phyloP scores from a whole-genome alignment of 1,140 invertebrate species.

The Heliconius hewitsoni region DNA sequence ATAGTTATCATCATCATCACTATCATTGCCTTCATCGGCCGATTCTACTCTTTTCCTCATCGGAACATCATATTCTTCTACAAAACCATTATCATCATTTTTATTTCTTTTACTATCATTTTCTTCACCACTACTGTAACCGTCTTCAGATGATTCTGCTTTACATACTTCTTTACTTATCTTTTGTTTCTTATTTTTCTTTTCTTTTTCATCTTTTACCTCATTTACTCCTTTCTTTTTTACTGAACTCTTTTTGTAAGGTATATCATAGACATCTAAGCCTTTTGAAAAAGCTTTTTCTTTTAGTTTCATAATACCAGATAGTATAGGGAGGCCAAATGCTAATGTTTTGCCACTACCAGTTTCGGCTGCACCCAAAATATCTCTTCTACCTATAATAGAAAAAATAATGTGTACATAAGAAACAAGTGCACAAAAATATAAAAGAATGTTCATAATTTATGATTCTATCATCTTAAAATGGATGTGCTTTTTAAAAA shows the following conservation, averaged over 20 bases:
- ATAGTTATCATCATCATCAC: slow-evolving; percentile 70
- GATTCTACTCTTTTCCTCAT: slow-evolving; percentile 53
- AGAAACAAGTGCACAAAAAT: not conserved
- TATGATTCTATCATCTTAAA: too few species aligned
- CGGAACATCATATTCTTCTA: slow-evolving; percentile 64
- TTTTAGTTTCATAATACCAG: slow-evolving; percentile 90
- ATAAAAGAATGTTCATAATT: not conserved
- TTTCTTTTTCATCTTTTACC: slow-evolving; percentile 53
- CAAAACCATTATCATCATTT: slow-evolving; percentile 47
- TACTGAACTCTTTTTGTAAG: slow-evolving; percentile 67
- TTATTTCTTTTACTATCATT: slow-evolving; percentile 39
- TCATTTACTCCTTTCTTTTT: slow-evolving; percentile 53
- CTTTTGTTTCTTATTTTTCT: slow-evolving; percentile 53
- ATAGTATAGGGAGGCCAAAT: slow-evolving; percentile 96
- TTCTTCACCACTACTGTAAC: slow-evolving; percentile 64
- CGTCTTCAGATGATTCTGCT: slow-evolving; percentile 69
- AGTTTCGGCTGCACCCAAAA: slow-evolving; percentile 97
- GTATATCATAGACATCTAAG: slow-evolving; percentile 68
- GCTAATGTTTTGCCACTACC: slow-evolving; percentile 99
- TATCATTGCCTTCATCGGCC: slow-evolving; percentile 51
- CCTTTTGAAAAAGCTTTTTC: slow-evolving; percentile 64
- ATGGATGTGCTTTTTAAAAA: too few species aligned
- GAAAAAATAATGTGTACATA: not conserved
- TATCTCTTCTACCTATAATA: slow-evolving; percentile 87
- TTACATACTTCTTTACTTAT: slow-evolving; percentile 50